Evolutionary conservation across 2,113 vertebrate species (phyloP), one percentile per base, ranked within the genome.

Genomic region (Zosterops borbonicus): DNA sequence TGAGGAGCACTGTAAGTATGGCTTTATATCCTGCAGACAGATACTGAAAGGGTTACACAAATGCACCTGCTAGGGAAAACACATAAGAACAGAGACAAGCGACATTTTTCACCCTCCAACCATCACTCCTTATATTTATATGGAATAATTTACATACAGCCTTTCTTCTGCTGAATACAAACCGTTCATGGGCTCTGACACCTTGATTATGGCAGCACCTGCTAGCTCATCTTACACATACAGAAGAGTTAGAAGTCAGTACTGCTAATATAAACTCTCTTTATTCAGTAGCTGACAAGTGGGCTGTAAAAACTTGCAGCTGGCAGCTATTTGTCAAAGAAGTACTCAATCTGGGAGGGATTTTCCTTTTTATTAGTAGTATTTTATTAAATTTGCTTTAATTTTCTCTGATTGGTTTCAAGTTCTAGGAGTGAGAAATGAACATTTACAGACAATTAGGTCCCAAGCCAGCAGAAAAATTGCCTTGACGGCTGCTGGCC

Each of bases 391-490:
- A 97, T 94, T 91, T 96, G 95, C 91, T 95, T 96, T 94, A 79
- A 78, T 96, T 96, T 94, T 74, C 95, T 96, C 85, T 80, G 90
- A 96, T 86, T 85, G 92, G 77, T 94, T 95, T 96, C 83, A 92
- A 64, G 29, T 92, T 87, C 87, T 87, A 42, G 24, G 79, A 93
- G 69, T 95, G 74, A 91, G 82, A 78, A 93, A 89, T 85, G 93
- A 96, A 87, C 95, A 89, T 90, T 69, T 94, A 97, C 91, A 97
- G 94, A 94, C 94, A 94, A 96, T 97, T 96, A 96, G 95, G 88
- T 97, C 92, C 92, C 85, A 88, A 85, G 77, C 92, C 93, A 94
- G 91, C 90, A 93, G 91, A 94, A 94, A 97, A 94, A 92, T 92
- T 79, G 78, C 92, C 90, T 95, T 86, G 70, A 87, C 1, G 89